A percentile compares a stretch with the other conserved stretches of the same genome.
These are phyloP conservation scores for Tricholaema leucomelas DNA, from an alignment of 2,113 vertebrate species.

Conservation along the genomic window DNA sequence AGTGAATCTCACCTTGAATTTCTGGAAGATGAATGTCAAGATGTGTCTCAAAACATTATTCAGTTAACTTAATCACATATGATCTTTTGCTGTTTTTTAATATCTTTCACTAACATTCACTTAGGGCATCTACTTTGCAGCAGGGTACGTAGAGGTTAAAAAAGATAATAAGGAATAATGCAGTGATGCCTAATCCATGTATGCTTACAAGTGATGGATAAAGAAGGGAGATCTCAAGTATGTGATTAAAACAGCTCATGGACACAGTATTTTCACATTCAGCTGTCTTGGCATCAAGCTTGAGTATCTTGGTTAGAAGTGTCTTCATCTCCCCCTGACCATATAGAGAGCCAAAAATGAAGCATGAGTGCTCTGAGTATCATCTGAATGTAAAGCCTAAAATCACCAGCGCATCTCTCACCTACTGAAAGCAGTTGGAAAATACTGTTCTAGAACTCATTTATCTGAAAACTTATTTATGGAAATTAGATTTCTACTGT, in stretches of 20 bases:
- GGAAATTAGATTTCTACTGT: neutral
- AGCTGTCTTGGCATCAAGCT: neutral
- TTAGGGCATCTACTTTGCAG: neutral
- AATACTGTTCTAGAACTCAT: neutral
- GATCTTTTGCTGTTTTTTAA: neutral
- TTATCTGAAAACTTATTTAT: neutral
- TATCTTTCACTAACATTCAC: neutral
- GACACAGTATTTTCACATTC: neutral
- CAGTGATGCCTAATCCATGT: neutral
- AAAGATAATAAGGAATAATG: neutral
- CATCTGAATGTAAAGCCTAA: neutral
- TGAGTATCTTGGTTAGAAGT: neutral
- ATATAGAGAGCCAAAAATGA: accelerated
- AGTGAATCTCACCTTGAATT: neutral
- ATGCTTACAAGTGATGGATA: neutral
- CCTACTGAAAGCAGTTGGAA: neutral
- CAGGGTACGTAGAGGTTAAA: neutral
- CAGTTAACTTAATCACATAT: neutral
- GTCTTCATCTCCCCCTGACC: neutral
- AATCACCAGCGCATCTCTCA: neutral
- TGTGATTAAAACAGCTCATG: neutral
- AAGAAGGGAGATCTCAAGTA: neutral
- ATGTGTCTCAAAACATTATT: neutral
- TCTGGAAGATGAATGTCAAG: neutral
- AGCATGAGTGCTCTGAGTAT: neutral